These are phyloP conservation scores for Chaenodraco wilsoni DNA, from an alignment of 2,797 vertebrate genomes.

Conservation along the genomic window DNA sequence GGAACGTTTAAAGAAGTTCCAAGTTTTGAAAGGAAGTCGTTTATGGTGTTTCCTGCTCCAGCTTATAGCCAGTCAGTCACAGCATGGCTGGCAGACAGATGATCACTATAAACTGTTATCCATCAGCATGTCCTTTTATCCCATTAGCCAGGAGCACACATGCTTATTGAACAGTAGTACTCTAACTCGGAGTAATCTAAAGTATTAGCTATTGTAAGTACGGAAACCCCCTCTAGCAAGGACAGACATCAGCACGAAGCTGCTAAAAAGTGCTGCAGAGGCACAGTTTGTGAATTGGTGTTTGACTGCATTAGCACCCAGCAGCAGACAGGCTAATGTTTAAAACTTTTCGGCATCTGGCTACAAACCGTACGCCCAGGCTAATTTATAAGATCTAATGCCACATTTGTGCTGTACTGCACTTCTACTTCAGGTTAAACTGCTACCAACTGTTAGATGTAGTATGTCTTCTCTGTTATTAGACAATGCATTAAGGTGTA, in stretches of 20 bases:
- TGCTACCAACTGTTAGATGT: neutral
- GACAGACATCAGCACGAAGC: slow-evolving; percentile 40
- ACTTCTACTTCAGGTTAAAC: neutral
- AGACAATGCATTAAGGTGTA: too few species aligned
- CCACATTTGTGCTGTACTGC: neutral
- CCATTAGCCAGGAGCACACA: slow-evolving; percentile 33
- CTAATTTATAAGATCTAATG: neutral
- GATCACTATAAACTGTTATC: neutral
- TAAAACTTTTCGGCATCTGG: neutral
- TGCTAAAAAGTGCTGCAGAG: slow-evolving; percentile 39
- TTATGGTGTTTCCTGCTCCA: slow-evolving; percentile 39
- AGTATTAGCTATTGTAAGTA: slow-evolving; percentile 41
- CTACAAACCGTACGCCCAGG: neutral
- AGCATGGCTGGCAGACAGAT: slow-evolving; percentile 3
- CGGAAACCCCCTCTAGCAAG: slow-evolving; percentile 62
- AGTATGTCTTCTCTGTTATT: too few species aligned
- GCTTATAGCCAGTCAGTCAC: slow-evolving; percentile 8
- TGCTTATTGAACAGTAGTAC: slow-evolving; percentile 1
- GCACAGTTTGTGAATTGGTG: slow-evolving; percentile 33
- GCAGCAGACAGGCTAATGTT: slow-evolving; percentile 31
- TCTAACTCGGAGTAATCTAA: slow-evolving; percentile 19
- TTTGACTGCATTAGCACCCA: slow-evolving; percentile 26
- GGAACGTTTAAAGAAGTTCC: too few species aligned
- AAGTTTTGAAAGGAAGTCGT: slow-evolving; percentile 32
- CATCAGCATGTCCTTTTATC: slow-evolving; percentile 22